Evolutionary conservation across 1,140 invertebrate genomes (phyloP), one percentile per base, ranked within the genome.

Genomic region (Leptinotarsa defecta): DNA sequence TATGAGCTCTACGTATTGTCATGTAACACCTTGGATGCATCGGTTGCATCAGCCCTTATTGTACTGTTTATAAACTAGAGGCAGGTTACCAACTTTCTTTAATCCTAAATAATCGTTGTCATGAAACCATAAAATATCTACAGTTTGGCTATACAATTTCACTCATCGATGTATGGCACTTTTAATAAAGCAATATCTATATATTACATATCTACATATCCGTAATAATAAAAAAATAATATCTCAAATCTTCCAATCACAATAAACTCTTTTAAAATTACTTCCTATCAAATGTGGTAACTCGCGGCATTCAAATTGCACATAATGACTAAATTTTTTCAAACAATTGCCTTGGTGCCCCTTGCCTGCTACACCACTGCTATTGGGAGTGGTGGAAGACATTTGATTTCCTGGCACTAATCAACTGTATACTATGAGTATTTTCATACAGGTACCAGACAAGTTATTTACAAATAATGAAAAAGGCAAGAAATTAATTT

Each of bases 1-100:
- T 84, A 84, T 81, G 77, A 84, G 82, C 76, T 82, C 82, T 85
- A 85, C 78, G 82, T 85, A 85, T 84, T 85, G 83, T 85, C 83
- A 82, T 81, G 72, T 84, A 84, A 83, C 82, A 84, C 83, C 80
- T 84, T 74, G 75, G 79, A 82, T 81, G 78, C 81, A 76, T 75
- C 77, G 82, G 79, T 73, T 71, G 68, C 65, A 65, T 73, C 74
- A 71, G 76, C 71, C 77, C 73, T 84, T 84, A 84, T 84, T 84
- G 83, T 84, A 84, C 83, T 84, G 77, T 84, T 79, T 79, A 76
- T 78, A 65, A 83, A 83, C 77, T 80, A 82, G 81, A 81, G 78
- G 78, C 79, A 80, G 71, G 72, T 77, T 68, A 78, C 69, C 62
- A 73, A 64, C 20, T 75, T 77, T 75, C 69, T 76, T 65, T 73